Evolutionary conservation across 2,113 vertebrate genomes (phyloP).

Genomic region (Nipponia nippon): DNA sequence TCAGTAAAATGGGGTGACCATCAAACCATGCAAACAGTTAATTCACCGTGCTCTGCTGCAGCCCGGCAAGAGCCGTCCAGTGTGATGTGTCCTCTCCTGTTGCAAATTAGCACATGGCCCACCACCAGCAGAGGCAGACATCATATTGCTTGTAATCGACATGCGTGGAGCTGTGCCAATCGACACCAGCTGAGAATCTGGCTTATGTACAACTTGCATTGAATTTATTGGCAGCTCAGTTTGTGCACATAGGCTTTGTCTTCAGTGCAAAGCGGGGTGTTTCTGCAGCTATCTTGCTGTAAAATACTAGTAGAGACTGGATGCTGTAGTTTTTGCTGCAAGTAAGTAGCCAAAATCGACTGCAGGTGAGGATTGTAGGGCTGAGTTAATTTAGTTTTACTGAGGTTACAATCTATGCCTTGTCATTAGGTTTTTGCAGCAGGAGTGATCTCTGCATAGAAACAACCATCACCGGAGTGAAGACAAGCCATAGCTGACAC

Average conservation of each 20-base stretch:
- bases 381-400: neutral
- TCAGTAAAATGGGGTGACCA: neutral
- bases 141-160: conserved; percentile 27
- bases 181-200: conserved; percentile 46
- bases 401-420: neutral
- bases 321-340: neutral
- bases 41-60: neutral
- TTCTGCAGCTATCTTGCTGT: neutral
- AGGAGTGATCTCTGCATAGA: neutral
- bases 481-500: neutral
- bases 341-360: neutral
- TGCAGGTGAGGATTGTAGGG: neutral
- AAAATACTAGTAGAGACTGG: neutral
- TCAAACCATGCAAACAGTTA: neutral
- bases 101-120: neutral
- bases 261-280: neutral
- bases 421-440: neutral
- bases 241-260: conserved; percentile 14
- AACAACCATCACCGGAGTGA: neutral
- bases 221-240: neutral
- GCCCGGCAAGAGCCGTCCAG: neutral
- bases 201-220: neutral
- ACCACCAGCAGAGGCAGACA: conserved; percentile 19
- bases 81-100: neutral
- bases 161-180: neutral